phyloP scores from a whole-genome alignment of 2,888 invertebrate species.

The Tromatobia lineatoria region DNA sequence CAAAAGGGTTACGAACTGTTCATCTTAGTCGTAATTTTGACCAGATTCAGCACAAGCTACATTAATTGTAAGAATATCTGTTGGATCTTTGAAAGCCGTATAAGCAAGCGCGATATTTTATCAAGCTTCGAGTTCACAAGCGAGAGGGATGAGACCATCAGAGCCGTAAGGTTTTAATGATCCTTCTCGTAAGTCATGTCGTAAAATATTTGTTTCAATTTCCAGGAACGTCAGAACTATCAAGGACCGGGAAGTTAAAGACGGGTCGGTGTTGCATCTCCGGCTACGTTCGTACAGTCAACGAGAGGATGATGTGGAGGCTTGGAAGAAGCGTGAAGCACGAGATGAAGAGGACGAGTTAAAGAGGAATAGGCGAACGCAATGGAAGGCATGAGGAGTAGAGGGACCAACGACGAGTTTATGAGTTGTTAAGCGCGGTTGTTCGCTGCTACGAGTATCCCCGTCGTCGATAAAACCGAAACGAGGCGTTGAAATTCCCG shows the following conservation, averaged over 20 bases:
- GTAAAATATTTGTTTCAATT: constrained; percentile 82
- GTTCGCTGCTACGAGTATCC: constrained; percentile 71
- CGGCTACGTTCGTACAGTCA: constrained; percentile 16
- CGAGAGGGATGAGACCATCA: constrained; percentile 27
- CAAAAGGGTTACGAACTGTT: neutral
- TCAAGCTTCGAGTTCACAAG: neutral
- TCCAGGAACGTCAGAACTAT: constrained; percentile 52
- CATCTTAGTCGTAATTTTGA: neutral
- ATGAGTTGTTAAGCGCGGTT: constrained; percentile 80
- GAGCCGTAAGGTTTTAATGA: constrained; percentile 76
- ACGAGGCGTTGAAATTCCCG: constrained; percentile 78
- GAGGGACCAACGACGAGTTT: constrained; percentile 76
- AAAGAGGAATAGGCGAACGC: constrained; percentile 51
- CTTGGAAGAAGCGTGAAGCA: constrained; percentile 70
- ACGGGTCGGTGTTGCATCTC: constrained; percentile 27
- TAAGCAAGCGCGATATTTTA: constrained; percentile 3
- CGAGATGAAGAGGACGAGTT: constrained; percentile 20
- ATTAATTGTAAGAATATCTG: neutral
- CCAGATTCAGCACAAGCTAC: neutral
- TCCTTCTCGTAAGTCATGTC: constrained; percentile 75
- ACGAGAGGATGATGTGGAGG: constrained; percentile 32
- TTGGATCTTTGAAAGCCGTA: neutral
- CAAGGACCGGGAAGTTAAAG: neutral
- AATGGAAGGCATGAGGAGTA: constrained; percentile 35
- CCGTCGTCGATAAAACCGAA: constrained; percentile 78